A percentile compares a stretch with the other conserved stretches of the same genome.
These are phyloP conservation scores for Mamestra configurata DNA, from an alignment of 1,140 invertebrate species.

Conservation along the genomic window DNA sequence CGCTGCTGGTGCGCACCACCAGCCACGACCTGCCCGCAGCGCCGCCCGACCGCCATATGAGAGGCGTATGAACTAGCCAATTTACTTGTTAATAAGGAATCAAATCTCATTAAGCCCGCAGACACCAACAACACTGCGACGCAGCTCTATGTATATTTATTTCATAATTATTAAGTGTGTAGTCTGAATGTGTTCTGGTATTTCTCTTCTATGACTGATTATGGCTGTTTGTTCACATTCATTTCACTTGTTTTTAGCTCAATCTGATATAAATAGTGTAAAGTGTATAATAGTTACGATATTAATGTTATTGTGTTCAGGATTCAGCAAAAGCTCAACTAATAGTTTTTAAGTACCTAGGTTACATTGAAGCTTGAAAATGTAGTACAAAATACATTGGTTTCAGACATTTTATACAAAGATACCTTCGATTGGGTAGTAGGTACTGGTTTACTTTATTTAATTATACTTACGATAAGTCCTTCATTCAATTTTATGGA, in stretches of 20 bases:
- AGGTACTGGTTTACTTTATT: slow-evolving; percentile 22
- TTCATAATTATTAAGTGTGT: neutral
- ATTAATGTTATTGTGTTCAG: neutral
- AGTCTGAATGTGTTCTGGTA: neutral
- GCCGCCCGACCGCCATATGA: slow-evolving; percentile 66
- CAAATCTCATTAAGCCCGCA: neutral
- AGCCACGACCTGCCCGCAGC: slow-evolving; percentile 70
- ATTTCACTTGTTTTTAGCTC: slow-evolving; percentile 8
- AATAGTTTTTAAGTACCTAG: slow-evolving; percentile 6
- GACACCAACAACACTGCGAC: neutral
- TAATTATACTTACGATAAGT: neutral
- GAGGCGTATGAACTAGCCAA: slow-evolving; percentile 1
- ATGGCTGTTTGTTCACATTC: neutral
- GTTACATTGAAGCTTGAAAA: neutral
- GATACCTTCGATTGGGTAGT: neutral
- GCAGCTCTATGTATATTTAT: neutral
- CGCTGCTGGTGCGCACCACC: slow-evolving; percentile 67
- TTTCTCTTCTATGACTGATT: neutral
- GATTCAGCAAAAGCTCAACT: neutral
- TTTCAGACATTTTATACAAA: neutral
- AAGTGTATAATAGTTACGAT: neutral
- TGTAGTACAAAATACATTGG: slow-evolving; percentile 9
- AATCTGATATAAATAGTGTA: neutral
- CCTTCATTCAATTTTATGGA: neutral
- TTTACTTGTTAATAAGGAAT: neutral